A percentile compares a stretch with the other conserved stretches of the same genome.
phyloP scores from a whole-genome alignment of 2,797 vertebrate species.

The Echeneis naucrates region DNA sequence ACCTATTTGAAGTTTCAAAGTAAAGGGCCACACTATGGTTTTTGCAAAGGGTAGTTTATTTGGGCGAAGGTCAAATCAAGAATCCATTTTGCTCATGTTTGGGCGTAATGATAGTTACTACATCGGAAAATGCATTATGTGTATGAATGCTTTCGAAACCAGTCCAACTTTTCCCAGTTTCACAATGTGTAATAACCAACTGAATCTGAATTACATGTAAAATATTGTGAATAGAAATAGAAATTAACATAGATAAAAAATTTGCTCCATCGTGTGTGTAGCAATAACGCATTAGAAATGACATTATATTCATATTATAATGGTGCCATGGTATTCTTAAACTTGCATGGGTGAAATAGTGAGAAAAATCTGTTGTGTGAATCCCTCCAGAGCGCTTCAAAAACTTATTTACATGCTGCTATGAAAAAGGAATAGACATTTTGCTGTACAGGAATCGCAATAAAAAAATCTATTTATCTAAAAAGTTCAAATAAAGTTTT shows the following conservation, averaged over 20 bases:
- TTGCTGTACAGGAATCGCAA: too few species aligned
- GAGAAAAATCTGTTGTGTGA: slow-evolving; percentile 12
- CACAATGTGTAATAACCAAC: not conserved
- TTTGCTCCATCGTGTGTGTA: slow-evolving; percentile 9
- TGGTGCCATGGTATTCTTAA: slow-evolving; percentile 2
- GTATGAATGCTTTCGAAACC: not conserved
- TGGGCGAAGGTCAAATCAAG: not conserved
- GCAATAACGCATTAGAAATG: not conserved
- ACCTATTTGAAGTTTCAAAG: not conserved
- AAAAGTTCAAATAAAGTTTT: slow-evolving; percentile 31
- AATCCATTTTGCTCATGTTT: slow-evolving; percentile 6
- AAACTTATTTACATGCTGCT: too few species aligned
- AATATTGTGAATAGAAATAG: slow-evolving; percentile 12
- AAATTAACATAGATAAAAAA: not conserved
- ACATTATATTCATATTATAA: too few species aligned
- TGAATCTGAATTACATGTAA: not conserved
- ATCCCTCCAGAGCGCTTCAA: slow-evolving; percentile 7
- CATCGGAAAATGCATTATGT: too few species aligned
- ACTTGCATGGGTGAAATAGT: slow-evolving; percentile 8
- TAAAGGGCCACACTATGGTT: not conserved
- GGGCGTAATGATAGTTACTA: not conserved
- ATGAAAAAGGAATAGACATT: too few species aligned
- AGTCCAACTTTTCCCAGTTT: too few species aligned
- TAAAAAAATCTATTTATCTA: too few species aligned
- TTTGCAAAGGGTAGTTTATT: not conserved